Evolutionary conservation across 2,888 invertebrate genomes (phyloP).

Genomic region (Ischnura elegans): DNA sequence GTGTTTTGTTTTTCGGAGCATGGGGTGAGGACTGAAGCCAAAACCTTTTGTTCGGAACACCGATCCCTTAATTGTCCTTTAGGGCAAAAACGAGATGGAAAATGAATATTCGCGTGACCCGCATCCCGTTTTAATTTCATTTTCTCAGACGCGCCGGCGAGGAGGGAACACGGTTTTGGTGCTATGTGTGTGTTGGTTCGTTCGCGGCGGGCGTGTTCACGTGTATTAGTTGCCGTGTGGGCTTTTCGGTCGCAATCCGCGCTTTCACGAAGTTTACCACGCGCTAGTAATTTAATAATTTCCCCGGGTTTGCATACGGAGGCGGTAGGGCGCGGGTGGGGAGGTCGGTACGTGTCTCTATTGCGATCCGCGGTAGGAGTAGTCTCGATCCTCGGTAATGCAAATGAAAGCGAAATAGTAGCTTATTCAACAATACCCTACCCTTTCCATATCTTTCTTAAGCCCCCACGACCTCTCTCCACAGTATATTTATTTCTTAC

Average conservation of each 20-base stretch:
- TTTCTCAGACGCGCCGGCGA: background rate
- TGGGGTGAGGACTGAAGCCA: background rate
- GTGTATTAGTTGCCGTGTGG: background rate
- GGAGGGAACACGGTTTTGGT: background rate
- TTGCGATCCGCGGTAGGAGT: background rate
- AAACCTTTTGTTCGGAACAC: slow-evolving; percentile 19
- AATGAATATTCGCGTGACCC: slow-evolving; percentile 38
- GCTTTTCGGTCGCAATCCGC: background rate
- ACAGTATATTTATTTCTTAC: too few relatives aligned
- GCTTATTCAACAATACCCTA: background rate
- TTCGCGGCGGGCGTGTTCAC: background rate
- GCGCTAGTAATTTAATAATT: slow-evolving; percentile 19
- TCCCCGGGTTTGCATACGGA: background rate
- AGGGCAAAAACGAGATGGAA: slow-evolving; percentile 38
- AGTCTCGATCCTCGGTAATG: background rate
- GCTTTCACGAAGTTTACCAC: background rate
- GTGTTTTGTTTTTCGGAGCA: background rate
- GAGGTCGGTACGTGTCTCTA: background rate
- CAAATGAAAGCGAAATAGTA: slow-evolving; percentile 20
- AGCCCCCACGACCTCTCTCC: background rate
- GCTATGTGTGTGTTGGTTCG: background rate
- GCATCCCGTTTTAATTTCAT: slow-evolving; percentile 25
- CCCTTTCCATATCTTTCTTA: background rate
- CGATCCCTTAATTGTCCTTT: slow-evolving; percentile 35
- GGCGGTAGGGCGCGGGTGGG: background rate